Percentiles rank a stretch among this genome's conserved stretches.
Evolutionary conservation across 2,888 invertebrate genomes (phyloP).

Genomic region (Alloscopus bannaensis): DNA sequence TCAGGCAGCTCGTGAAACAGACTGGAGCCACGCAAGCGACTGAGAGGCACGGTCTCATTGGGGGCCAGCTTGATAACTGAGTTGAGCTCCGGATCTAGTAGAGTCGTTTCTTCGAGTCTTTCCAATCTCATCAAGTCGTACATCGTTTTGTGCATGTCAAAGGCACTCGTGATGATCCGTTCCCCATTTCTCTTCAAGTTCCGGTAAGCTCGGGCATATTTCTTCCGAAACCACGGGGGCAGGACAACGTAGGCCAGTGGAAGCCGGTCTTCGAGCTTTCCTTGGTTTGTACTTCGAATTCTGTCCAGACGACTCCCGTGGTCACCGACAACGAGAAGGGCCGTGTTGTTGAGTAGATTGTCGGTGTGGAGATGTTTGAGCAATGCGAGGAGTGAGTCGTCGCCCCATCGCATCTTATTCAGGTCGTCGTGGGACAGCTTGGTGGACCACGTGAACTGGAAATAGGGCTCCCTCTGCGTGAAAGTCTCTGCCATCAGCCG

Average conservation of each 20-base stretch:
- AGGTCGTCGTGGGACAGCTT: conserved; percentile 89
- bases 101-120: conserved; percentile 11
- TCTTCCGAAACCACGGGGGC: conserved; percentile 79
- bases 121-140: conserved; percentile 79
- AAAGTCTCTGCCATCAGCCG: conserved; percentile 75
- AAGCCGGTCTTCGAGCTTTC: conserved; percentile 72
- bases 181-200: conserved; percentile 78
- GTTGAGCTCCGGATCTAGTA: neutral
- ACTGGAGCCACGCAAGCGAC: conserved; percentile 29
- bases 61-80: conserved; percentile 1
- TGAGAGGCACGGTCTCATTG: conserved; percentile 11
- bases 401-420: conserved; percentile 82
- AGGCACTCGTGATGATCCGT: conserved; percentile 84
- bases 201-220: conserved; percentile 77
- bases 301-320: conserved; percentile 76
- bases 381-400: conserved; percentile 74
- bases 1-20: conserved; percentile 32
- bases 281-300: conserved; percentile 78
- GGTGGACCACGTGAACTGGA: conserved; percentile 75
- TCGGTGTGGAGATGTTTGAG: conserved; percentile 74
- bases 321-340: conserved; percentile 75
- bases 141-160: conserved; percentile 89
- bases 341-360: conserved; percentile 72
- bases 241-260: conserved; percentile 81
- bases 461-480: conserved; percentile 18